Evolutionary conservation across 2,888 invertebrate genomes (phyloP).

Genomic region (Marronus borbonicus): DNA sequence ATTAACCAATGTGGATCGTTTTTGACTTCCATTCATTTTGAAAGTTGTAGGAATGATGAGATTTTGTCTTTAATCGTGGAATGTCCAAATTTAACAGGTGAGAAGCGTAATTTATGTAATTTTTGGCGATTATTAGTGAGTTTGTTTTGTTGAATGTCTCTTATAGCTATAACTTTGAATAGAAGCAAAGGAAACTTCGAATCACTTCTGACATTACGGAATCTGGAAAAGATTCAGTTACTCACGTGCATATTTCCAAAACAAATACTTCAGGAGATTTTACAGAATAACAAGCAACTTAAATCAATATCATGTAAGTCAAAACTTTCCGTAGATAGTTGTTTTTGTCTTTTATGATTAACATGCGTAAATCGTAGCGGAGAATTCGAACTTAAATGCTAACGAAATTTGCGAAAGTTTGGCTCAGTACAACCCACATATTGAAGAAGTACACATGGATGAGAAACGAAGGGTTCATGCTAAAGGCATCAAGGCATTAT

Average conservation of each 20-base stretch:
- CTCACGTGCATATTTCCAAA: slow-evolving; percentile 60
- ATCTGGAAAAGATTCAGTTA: slow-evolving; percentile 58
- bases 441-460: slow-evolving; percentile 60
- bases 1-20: slow-evolving; percentile 60
- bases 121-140: too few relatives aligned
- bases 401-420: slow-evolving; percentile 62
- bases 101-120: slow-evolving; percentile 5
- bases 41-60: slow-evolving; percentile 60
- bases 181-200: slow-evolving; percentile 62
- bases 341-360: slow-evolving; percentile 39
- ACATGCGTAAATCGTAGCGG: slow-evolving; percentile 52
- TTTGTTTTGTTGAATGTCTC: slow-evolving; percentile 20
- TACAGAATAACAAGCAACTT: slow-evolving; percentile 59
- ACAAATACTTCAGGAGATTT: slow-evolving; percentile 58
- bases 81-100: slow-evolving; percentile 61
- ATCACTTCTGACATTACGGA: slow-evolving; percentile 57
- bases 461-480: slow-evolving; percentile 60
- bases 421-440: slow-evolving; percentile 58
- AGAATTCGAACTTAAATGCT: slow-evolving; percentile 61
- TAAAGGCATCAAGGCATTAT: slow-evolving; percentile 60
- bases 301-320: slow-evolving; percentile 59
- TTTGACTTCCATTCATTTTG: slow-evolving; percentile 59
- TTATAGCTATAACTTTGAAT: slow-evolving; percentile 59
- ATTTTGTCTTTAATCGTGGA: slow-evolving; percentile 59
- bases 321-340: not conserved